Evolutionary conservation across 30 jellyfish, hydroid and myxozoan genomes (phyloP).

Genomic region (Aurelia sp.): DNA sequence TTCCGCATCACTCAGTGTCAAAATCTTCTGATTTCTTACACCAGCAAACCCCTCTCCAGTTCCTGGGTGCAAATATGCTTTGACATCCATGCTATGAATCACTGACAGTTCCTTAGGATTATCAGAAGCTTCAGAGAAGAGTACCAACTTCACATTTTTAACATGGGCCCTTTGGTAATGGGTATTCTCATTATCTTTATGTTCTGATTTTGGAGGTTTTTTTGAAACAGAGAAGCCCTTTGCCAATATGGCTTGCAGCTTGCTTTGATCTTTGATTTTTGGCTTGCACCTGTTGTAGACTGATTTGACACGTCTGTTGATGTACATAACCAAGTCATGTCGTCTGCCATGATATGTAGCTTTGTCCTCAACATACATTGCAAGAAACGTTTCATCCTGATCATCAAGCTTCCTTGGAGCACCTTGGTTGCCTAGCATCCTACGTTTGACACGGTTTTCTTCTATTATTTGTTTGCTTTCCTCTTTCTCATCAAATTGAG

Average conservation of each 20-base stretch:
- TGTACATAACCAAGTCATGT: too few relatives aligned
- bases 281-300: constrained; percentile 28
- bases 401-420: too few relatives aligned
- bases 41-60: constrained; percentile 26
- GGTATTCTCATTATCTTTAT: constrained; percentile 22
- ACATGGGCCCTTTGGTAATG: constrained; percentile 35
- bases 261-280: not conserved
- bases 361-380: too few relatives aligned
- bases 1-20: constrained; percentile 6
- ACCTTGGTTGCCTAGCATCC: too few relatives aligned
- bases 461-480: too few relatives aligned
- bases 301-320: too few relatives aligned
- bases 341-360: too few relatives aligned
- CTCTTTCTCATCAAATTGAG: too few relatives aligned
- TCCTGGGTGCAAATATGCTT: constrained; percentile 39
- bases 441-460: too few relatives aligned
- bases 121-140: not conserved
- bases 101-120: not conserved
- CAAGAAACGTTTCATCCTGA: too few relatives aligned
- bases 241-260: constrained; percentile 24
- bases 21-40: constrained; percentile 15
- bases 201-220: constrained; percentile 32
- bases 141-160: constrained; percentile 19
- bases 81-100: constrained; percentile 20
- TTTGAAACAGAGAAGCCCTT: constrained; percentile 9